Base-by-base conservation (phyloP, 2,888 invertebrate genomes). In the Leptinotarsa tumamoca region DNA sequence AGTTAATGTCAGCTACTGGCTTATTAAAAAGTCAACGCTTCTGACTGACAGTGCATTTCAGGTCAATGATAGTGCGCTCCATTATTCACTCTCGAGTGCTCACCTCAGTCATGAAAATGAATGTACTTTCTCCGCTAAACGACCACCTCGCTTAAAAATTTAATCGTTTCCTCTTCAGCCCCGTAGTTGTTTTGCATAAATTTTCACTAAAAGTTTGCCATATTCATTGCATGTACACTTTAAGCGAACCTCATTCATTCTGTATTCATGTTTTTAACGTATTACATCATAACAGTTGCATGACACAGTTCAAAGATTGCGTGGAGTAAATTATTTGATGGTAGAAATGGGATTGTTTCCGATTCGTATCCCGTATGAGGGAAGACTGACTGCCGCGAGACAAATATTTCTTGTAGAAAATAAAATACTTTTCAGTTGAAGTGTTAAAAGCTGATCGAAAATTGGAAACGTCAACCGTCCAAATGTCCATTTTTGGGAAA, bases 41-140 rank as follows among this genome's bases (percentile, higher is more conserved):
- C n/a, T 43, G 63, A 33, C 43, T 63, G 63, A 63, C 43, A 63
- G n/a, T 23, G 43, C 33, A 17, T 33, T 27, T 13, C 17, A 43
- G 43, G 63, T 63, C 63, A 63, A 43, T 63, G 43, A 33, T 63
- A 63, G 27, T 63, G 43, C 33, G 43, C 17, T 63, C 33, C 43
- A 63, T 63, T n/a, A 63, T 63, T 63, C 63, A 63, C 27, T 5
- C 27, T 33, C 17, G 63, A 63, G 63, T 43, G n/a, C 27, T 27
- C 63, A 63, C n/a, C 63, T 63, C 63, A 43, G 63, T 13, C 63
- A 63, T 63, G 63, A 43, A 63, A 63, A 63, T n/a, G 63, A 63
- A 63, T 43, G 63, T n/a, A 7, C 43, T 33, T n/a, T 43, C 13
- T 5, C 63, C 63, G 27, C 33, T n/a, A 63, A 63, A 63, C 33